Percentiles rank a stretch among this genome's conserved stretches.
phyloP scores from a whole-genome alignment of 2,113 vertebrate species.

The Sitta europaea region DNA sequence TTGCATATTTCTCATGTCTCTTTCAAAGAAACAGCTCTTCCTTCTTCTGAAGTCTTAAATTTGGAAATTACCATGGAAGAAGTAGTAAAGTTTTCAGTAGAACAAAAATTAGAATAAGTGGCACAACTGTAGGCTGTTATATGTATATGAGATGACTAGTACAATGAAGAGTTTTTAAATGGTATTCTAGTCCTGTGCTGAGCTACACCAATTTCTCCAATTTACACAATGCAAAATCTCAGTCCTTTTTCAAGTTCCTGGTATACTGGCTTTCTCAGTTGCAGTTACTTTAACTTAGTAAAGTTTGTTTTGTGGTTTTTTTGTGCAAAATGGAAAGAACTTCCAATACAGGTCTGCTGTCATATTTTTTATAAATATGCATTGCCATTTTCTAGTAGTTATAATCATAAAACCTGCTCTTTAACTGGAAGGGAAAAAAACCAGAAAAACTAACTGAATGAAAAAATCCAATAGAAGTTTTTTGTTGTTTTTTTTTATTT shows the following conservation, averaged over 20 bases:
- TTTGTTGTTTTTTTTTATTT: background rate
- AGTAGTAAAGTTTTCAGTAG: background rate
- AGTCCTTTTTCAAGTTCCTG: background rate
- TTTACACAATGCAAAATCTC: background rate
- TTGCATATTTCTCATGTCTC: background rate
- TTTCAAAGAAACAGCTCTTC: background rate
- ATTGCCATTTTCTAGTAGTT: background rate
- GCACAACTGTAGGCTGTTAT: background rate
- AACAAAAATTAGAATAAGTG: background rate
- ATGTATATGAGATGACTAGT: background rate
- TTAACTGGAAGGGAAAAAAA: background rate
- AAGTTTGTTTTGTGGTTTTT: background rate
- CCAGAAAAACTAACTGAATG: rapidly evolving
- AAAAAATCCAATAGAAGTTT: background rate
- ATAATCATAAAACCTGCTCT: background rate
- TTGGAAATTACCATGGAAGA: background rate
- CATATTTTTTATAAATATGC: background rate
- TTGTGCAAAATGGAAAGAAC: background rate
- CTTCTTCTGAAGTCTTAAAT: background rate
- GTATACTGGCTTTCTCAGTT: background rate
- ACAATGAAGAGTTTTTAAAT: background rate
- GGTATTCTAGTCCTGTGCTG: background rate
- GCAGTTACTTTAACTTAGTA: background rate
- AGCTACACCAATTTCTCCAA: background rate
- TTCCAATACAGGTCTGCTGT: background rate